These are phyloP conservation scores for Mayetiola destructor DNA, from an alignment of 2,888 invertebrate species.

Conservation along the genomic window DNA sequence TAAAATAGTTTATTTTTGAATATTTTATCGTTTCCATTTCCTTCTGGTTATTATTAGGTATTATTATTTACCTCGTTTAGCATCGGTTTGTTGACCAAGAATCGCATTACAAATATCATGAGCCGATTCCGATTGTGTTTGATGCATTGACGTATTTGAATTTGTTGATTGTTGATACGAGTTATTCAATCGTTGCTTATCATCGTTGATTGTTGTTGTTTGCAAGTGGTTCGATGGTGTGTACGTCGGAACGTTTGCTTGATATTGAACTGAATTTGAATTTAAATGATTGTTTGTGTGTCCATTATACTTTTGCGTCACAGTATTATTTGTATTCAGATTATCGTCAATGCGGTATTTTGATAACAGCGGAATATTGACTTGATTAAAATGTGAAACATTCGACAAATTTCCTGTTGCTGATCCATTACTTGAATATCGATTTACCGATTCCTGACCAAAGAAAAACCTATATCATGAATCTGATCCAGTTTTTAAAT, in stretches of 20 bases:
- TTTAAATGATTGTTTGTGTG: slow-evolving; percentile 22
- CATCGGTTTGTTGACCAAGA: slow-evolving; percentile 32
- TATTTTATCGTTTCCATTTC: background rate
- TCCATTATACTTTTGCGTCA: slow-evolving; percentile 41
- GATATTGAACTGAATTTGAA: background rate
- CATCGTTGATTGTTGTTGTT: slow-evolving; percentile 16
- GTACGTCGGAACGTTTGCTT: slow-evolving; percentile 17
- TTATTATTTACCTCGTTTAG: slow-evolving; percentile 28
- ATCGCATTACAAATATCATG: slow-evolving; percentile 35
- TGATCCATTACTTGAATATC: slow-evolving; percentile 25
- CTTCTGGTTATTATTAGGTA: background rate
- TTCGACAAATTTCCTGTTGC: slow-evolving; percentile 23
- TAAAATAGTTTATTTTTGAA: background rate
- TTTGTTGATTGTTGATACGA: slow-evolving; percentile 14
- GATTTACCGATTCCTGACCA: slow-evolving; percentile 23
- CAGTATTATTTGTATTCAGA: slow-evolving; percentile 34
- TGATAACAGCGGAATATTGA: slow-evolving; percentile 39
- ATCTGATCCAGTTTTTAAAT: background rate
- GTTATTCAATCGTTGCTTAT: background rate
- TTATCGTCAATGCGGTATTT: slow-evolving; percentile 45
- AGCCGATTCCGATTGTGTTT: slow-evolving; percentile 28
- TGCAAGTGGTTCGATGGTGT: slow-evolving; percentile 16
- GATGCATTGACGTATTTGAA: slow-evolving; percentile 16
- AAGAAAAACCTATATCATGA: background rate
- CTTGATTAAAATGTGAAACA: slow-evolving; percentile 42